Evolutionary conservation across 2,797 vertebrate genomes (phyloP).

Genomic region (Lacerta bilineata): DNA sequence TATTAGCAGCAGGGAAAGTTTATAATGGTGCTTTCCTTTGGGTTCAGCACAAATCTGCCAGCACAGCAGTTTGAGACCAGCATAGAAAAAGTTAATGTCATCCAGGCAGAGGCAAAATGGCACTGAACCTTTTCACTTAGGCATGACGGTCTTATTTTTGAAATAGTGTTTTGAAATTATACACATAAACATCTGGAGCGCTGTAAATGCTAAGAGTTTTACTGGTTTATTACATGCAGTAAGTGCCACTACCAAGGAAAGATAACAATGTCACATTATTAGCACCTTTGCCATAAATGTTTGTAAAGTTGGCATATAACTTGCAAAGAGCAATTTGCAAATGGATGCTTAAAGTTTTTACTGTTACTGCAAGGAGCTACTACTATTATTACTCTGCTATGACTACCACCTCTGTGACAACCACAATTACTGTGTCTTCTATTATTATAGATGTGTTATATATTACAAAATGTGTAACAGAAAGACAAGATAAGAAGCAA

Average conservation of each 20-base stretch:
- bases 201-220: constrained; percentile 67
- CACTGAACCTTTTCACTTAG: neutral
- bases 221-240: constrained; percentile 69
- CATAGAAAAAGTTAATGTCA: neutral
- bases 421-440: constrained; percentile 5
- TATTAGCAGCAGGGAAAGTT: neutral
- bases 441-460: constrained; percentile 8
- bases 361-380: constrained; percentile 33
- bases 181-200: constrained; percentile 73
- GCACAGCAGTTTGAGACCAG: constrained; percentile 53
- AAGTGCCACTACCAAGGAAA: constrained; percentile 70
- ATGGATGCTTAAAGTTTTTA: constrained; percentile 59
- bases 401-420: constrained; percentile 8
- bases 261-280: constrained; percentile 74
- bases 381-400: constrained; percentile 13
- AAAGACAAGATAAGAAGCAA: neutral
- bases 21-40: neutral
- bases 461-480: neutral
- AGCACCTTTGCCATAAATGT: constrained; percentile 66
- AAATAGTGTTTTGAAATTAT: constrained; percentile 65
- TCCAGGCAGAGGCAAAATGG: neutral
- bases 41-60: constrained; percentile 54
- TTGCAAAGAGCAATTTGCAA: constrained; percentile 62
- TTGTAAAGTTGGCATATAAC: constrained; percentile 67
- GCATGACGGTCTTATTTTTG: constrained; percentile 59